A percentile compares a stretch with the other conserved stretches of the same genome.
phyloP scores from a whole-genome alignment of 2,888 invertebrate genomes.

The Didymodactylos carnosus region DNA sequence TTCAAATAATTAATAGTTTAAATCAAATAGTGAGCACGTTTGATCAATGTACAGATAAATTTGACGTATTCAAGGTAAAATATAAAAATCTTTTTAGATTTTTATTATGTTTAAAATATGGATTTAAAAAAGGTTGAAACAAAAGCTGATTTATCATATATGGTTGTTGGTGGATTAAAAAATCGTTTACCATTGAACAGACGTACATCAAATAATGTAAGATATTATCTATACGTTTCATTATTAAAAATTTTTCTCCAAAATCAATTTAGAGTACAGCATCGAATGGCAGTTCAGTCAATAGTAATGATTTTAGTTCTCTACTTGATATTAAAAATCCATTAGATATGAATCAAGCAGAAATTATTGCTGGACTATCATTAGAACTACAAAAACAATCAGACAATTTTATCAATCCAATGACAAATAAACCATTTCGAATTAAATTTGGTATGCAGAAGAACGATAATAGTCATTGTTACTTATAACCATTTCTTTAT shows the following conservation, averaged over 20 bases:
- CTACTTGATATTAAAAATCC: neutral
- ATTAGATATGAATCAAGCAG: neutral
- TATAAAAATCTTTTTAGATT: neutral
- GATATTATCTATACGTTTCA: no score
- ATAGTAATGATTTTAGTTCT: no score
- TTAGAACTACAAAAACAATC: neutral
- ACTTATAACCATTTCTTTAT: no score
- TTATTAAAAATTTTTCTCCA: no score
- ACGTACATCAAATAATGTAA: no score
- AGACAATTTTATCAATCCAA: neutral
- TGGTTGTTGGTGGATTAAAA: conserved; percentile 75
- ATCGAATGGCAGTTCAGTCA: no score
- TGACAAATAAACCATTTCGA: neutral
- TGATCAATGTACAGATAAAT: conserved; percentile 49
- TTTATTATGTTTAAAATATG: neutral
- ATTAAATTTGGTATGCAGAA: no score
- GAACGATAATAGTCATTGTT: no score
- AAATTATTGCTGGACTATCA: neutral
- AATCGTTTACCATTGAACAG: conserved; percentile 41
- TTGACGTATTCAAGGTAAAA: conserved; percentile 64
- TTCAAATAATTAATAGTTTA: neutral
- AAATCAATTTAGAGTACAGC: no score
- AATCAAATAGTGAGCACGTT: neutral
- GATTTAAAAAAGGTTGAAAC: conserved; percentile 54
- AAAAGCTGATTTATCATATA: conserved; percentile 60